These are phyloP conservation scores for Rhizomys pruinosus DNA, from an alignment of 2,113 vertebrate species.

Conservation along the genomic window DNA sequence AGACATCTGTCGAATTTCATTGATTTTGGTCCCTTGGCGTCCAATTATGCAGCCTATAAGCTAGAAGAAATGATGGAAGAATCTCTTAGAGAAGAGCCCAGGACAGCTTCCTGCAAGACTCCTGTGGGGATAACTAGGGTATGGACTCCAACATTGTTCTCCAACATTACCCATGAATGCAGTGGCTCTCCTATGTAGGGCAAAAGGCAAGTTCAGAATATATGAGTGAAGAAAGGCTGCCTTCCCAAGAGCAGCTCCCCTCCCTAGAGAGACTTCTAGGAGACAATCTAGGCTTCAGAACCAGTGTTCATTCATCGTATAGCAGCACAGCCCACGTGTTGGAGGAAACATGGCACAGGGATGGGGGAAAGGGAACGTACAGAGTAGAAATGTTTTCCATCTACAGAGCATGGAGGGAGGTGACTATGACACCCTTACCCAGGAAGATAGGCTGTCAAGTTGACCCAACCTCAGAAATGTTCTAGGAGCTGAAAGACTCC, in stretches of 20 bases:
- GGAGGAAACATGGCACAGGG: neutral
- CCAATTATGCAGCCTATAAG: slow-evolving; percentile 99
- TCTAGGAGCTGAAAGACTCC: neutral
- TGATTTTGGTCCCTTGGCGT: slow-evolving; percentile 99
- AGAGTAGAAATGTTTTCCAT: neutral
- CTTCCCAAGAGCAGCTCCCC: neutral
- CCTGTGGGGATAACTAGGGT: neutral
- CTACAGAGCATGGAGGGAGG: neutral
- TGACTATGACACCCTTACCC: neutral
- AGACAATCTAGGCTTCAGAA: neutral
- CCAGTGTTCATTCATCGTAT: fast-evolving
- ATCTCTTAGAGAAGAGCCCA: slow-evolving; percentile 70
- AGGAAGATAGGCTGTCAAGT: neutral
- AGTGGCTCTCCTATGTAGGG: neutral
- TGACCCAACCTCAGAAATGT: neutral
- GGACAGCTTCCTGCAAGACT: neutral
- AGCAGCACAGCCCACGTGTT: neutral
- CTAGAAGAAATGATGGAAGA: slow-evolving; percentile 89
- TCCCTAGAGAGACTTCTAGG: neutral
- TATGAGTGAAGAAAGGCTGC: neutral
- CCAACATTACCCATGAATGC: neutral
- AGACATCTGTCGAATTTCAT: slow-evolving; percentile 99
- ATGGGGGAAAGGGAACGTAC: neutral
- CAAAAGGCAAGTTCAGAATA: fast-evolving
- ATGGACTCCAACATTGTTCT: neutral